Evolutionary conservation across 2,888 invertebrate genomes (phyloP), one percentile per base, ranked within the genome.

Genomic region (Arctia plantaginis): DNA sequence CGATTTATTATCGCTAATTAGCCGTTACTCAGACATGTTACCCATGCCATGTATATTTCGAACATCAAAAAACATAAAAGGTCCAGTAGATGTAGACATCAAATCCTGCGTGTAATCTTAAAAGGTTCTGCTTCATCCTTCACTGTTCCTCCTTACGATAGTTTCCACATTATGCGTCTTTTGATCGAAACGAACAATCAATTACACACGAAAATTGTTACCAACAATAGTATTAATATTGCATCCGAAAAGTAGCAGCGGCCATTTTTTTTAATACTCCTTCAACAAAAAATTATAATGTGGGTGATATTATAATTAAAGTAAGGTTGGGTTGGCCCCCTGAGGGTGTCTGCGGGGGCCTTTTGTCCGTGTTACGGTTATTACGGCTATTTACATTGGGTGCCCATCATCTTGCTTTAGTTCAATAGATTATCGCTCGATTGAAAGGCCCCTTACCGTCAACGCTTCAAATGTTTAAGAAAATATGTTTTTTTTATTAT

Each of bases 281-380:
- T 89, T 87, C 86, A 80, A 85, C 80, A 80, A 93, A 93, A 93
- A 86, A 90, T 92, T 92, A 91, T 94, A 94, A 94, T 94, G 93
- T 94, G 92, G 93, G 92, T 95, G 95, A 95, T 95, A 95, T 95
- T 94, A 92, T 95, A 95, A 95, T 95, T 95, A 94, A 93, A 94
- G 93, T 90, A 91, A 88, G 91, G 89, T 88, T 88, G 90, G 92
- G 90, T 87, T 87, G 90, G 88, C 90, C 93, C 93, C 93, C 93
- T 92, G 93, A 90, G 89, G 93, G 79, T 89, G 86, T 67, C 94
- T 87, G 91, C 92, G 90, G 95, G 95, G 90, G 90, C 85, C 84
- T 92, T 92, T 95, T 95, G 95, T 95, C 88, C 87, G 85, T 84
- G 90, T 89, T 89, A 93, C 90, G 93, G 91, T 88, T 93, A 94